These are phyloP conservation scores for Callaeas wilsoni DNA, from an alignment of 2,113 vertebrate genomes.

Conservation along the genomic window DNA sequence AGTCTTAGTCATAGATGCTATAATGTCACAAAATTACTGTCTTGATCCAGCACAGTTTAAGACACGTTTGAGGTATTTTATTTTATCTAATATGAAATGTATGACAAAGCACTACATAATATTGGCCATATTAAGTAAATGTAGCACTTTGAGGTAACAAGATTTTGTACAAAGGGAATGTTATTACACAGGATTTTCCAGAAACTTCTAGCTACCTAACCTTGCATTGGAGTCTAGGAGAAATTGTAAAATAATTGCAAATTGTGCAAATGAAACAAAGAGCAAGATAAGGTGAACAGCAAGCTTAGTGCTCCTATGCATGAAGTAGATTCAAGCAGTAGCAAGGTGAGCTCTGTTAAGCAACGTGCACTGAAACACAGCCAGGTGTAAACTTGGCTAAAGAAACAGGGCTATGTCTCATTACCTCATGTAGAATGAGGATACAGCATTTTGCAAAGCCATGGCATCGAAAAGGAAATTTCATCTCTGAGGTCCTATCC, in stretches of 20 bases:
- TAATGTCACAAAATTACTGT: not conserved
- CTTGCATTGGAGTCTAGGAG: not conserved
- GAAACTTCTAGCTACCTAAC: not conserved
- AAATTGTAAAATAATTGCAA: not conserved
- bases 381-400: not conserved
- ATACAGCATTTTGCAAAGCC: not conserved
- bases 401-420: rapidly evolving
- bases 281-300: not conserved
- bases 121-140: not conserved
- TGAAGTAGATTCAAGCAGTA: not conserved
- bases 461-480: not conserved
- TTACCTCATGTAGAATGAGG: not conserved
- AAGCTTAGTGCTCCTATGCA: not conserved
- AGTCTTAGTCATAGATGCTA: not conserved
- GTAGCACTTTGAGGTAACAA: not conserved
- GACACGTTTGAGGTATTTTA: not conserved
- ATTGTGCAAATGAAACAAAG: not conserved
- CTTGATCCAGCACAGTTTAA: not conserved
- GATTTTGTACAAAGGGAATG: not conserved
- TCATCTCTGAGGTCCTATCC: not conserved
- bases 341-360: not conserved
- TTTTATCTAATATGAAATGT: not conserved
- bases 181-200: not conserved
- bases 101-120: not conserved
- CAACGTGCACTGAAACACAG: not conserved